phyloP scores from a whole-genome alignment of 2,888 invertebrate species.

The Lithophane leautieri region DNA sequence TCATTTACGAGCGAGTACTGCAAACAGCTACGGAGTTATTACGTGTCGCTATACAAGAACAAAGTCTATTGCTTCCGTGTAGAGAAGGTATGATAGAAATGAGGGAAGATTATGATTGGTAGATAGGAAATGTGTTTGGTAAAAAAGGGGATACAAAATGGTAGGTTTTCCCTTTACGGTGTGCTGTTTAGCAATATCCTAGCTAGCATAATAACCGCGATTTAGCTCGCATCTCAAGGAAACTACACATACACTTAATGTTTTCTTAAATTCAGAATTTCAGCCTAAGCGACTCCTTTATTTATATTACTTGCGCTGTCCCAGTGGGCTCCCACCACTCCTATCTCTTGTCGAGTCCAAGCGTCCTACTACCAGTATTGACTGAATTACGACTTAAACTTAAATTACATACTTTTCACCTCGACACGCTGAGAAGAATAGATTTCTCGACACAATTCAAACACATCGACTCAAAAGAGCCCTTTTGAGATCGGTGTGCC shows the following conservation, averaged over 20 bases:
- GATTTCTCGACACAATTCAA: constrained; percentile 1
- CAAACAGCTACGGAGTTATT: constrained; percentile 75
- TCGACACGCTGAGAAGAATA: background rate
- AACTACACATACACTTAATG: background rate
- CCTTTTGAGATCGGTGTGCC: background rate
- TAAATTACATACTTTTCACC: background rate
- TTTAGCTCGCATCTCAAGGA: too few species aligned
- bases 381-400: background rate
- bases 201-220: too few species aligned
- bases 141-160: constrained; percentile 8
- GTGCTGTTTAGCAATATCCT: too few species aligned
- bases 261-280: background rate
- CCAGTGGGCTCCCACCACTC: too few species aligned
- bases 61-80: constrained; percentile 60
- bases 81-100: constrained; percentile 24
- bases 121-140: constrained; percentile 41
- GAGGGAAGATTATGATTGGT: constrained; percentile 18
- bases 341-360: too few species aligned
- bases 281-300: too few species aligned
- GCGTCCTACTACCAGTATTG: too few species aligned
- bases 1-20: constrained; percentile 85
- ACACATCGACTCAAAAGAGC: background rate
- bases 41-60: constrained; percentile 70
- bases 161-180: background rate
- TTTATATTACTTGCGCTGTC: too few species aligned